Conservation (phyloP, 2,113 vertebrate genomes). For the Podilymbus podiceps region DNA sequence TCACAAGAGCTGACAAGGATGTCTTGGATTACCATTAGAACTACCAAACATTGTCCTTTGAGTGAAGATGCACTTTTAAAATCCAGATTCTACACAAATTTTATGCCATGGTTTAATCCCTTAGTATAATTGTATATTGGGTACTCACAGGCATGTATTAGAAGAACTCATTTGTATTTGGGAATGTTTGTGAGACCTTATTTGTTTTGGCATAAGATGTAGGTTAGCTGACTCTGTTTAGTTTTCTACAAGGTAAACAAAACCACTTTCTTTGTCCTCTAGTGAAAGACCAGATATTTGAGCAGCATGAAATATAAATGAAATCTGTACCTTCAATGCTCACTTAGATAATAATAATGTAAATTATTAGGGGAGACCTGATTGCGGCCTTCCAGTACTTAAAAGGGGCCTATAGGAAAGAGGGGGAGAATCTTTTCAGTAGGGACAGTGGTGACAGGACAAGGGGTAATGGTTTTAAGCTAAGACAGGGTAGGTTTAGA, state of each 20-base stretch:
- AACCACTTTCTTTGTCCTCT: background rate
- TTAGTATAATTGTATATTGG: background rate
- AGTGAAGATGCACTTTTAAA: background rate
- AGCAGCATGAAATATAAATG: background rate
- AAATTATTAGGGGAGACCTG: too few species aligned
- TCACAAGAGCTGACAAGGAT: background rate
- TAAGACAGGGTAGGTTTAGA: too few species aligned
- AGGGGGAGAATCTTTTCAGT: too few species aligned
- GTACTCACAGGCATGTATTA: background rate
- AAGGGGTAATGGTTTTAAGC: too few species aligned
- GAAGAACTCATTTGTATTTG: background rate
- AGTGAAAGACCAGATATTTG: background rate
- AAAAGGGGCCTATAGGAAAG: too few species aligned
- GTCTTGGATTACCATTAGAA: background rate
- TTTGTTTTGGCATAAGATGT: background rate
- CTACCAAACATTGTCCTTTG: background rate
- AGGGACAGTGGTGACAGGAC: too few species aligned
- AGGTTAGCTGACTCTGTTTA: background rate
- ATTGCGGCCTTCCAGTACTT: too few species aligned
- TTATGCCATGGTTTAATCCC: background rate
- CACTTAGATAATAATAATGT: background rate
- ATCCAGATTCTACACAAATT: background rate
- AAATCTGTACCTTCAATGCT: background rate
- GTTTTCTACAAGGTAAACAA: background rate
- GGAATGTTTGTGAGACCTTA: background rate